phyloP scores from a whole-genome alignment of 2,888 invertebrate species.

The Epinotia nisella region DNA sequence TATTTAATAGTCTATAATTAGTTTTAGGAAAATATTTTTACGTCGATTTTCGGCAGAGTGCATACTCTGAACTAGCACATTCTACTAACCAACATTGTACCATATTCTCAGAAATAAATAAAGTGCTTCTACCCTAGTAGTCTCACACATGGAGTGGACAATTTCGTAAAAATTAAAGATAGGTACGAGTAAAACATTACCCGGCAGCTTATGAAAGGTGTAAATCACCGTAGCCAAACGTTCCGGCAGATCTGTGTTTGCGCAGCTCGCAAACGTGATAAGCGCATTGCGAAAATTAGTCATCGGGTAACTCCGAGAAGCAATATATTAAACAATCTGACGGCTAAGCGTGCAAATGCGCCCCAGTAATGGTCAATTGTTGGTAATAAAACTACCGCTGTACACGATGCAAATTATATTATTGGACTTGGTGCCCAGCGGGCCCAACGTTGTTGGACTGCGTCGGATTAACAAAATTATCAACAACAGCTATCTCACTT shows the following conservation, averaged over 20 bases:
- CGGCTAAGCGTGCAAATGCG: slow-evolving; percentile 67
- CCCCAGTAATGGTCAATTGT: slow-evolving; percentile 70
- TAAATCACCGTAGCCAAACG: slow-evolving; percentile 36
- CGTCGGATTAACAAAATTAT: slow-evolving; percentile 61
- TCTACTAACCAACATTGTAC: too few relatives aligned
- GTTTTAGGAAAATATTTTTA: too few relatives aligned
- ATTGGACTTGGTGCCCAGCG: slow-evolving; percentile 57
- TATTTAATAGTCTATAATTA: too few relatives aligned
- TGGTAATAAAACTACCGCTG: slow-evolving; percentile 71
- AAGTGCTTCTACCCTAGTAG: too few relatives aligned
- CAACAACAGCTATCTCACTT: slow-evolving; percentile 59
- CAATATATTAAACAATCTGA: slow-evolving; percentile 67
- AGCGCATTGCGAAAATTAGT: slow-evolving; percentile 49
- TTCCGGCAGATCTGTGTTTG: slow-evolving; percentile 45
- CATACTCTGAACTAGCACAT: too few relatives aligned
- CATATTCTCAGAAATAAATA: too few relatives aligned
- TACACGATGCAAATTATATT: slow-evolving; percentile 73
- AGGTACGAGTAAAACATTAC: not conserved
- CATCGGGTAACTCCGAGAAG: slow-evolving; percentile 52
- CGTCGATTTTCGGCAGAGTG: too few relatives aligned
- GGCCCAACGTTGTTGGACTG: slow-evolving; percentile 56
- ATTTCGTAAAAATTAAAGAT: not conserved
- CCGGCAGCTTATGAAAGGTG: slow-evolving; percentile 21
- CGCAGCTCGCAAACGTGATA: slow-evolving; percentile 46
- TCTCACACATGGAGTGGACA: too few relatives aligned